Evolutionary conservation across 2,113 vertebrate species (phyloP).

Genomic region (Engystomops pustulosus): DNA sequence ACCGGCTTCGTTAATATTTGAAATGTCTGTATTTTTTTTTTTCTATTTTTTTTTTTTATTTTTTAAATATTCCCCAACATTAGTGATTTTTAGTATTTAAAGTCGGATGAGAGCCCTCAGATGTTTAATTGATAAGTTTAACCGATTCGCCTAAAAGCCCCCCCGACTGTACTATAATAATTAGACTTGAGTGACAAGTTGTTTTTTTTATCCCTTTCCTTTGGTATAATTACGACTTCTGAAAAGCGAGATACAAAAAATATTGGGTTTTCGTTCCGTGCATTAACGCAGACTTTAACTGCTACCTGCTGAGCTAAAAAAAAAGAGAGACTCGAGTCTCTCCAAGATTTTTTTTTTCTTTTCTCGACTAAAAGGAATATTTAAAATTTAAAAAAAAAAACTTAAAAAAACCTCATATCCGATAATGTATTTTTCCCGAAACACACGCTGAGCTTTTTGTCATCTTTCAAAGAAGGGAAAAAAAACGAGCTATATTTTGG

Average conservation of each 20-base stretch:
- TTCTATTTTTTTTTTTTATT: conserved; percentile 40
- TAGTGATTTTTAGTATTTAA: conserved; percentile 22
- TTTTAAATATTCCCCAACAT: conserved; percentile 19
- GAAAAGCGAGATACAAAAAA: background rate
- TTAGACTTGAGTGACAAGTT: conserved; percentile 15
- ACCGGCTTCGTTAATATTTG: conserved; percentile 5
- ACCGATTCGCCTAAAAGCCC: conserved; percentile 27
- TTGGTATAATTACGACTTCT: conserved; percentile 34
- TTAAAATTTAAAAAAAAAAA: too few relatives aligned
- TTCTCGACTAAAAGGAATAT: background rate
- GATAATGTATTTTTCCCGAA: background rate
- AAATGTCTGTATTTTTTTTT: conserved; percentile 51
- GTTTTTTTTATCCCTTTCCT: too few relatives aligned
- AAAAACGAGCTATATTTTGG: background rate
- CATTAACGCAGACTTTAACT: background rate
- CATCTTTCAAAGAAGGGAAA: conserved; percentile 20
- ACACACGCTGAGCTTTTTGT: conserved; percentile 39
- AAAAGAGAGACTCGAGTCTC: background rate
- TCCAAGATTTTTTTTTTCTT: background rate
- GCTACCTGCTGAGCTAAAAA: conserved; percentile 26
- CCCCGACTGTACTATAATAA: conserved; percentile 20
- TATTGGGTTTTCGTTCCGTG: background rate
- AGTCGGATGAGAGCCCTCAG: conserved; percentile 38
- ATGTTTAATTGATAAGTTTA: conserved; percentile 69
- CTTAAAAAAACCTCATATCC: too few relatives aligned